Base-by-base conservation (phyloP, 2,888 invertebrate genomes). In the Protodeltote pygarga region DNA sequence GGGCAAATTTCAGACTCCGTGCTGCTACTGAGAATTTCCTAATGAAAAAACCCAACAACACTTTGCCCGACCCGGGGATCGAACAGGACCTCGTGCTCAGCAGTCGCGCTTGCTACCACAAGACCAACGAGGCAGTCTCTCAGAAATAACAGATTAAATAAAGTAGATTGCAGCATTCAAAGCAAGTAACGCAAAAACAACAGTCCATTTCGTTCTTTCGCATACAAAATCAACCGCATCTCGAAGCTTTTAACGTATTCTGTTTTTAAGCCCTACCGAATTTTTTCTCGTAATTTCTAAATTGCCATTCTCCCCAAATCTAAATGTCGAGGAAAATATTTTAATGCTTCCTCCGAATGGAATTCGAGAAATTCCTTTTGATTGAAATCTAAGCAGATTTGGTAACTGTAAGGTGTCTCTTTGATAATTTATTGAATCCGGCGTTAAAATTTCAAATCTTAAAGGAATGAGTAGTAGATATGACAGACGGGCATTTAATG, bases 371-470 rank as follows among this genome's bases (percentile, higher is more conserved):
- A 58, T 51, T 31, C 25, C 62, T 13, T 60, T 55, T 63, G 63
- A 64, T 65, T 60, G 48, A 64, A 65, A 61, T 61, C 47, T 37
- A 57, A 64, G 27, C 14, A 39, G 45, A 65, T 39, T 45, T 49
- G 34, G 50, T 50, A 52, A 34, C 33, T 49, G 46, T 21, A 21
- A 34, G 47, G 46, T 55, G 51, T 42, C 27, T 47, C 39, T 23
- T 54, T 29, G 25, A 49, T 70, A 53, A 57, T 61, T 52, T 52
- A 66, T 47, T 38, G 48, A 46, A 48, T 49, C 21, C 31, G 28
- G 40, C 53, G 21, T 55, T 55, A 39, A 39, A 15, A 25, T 48
- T 51, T 35, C 8, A 57, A 20, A 33, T 37, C 25, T 37, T 13
- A 24, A 11, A 19, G 14, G 14, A 10, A 47, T 47, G n/a, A n/a